Evolutionary conservation across 2,113 vertebrate species (phyloP), one percentile per base, ranked within the genome.

Genomic region (Prinia subflava): DNA sequence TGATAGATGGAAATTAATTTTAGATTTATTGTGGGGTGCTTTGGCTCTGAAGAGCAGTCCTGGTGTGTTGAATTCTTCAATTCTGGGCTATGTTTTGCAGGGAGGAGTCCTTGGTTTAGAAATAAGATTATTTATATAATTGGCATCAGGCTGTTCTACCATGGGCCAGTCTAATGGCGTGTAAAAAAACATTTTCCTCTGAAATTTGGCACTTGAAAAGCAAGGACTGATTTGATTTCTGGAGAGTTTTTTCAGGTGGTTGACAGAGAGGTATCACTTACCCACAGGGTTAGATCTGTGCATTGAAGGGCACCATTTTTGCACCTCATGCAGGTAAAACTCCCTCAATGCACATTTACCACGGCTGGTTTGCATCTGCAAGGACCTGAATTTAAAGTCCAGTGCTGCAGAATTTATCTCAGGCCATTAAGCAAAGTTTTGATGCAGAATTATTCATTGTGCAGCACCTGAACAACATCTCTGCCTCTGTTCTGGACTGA

Each of bases 161-260:
- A 52, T 35, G 84, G 88, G 41, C 78, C 91, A 55, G 77, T 52
- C 56, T n/a, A 22, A 17, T 1, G 25, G 25, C 11, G 33, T 74
- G 28, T 2, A 53, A 33, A 18, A 55, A 90, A 49, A 49, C 37
- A n/a, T 56, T 37, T 53, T 56, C 10, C 80, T 14, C 65, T 69
- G 10, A 75, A 62, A 83, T 75, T 15, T 35, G 42, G 7, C 22
- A 13, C 25, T 39, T 3, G 18, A 64, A 64, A 97, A 76, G 37
- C 78, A 83, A 83, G 87, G 95, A 91, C 41, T 86, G 37, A 31
- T 73, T 91, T 86, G 83, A 78, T 91, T 94, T 95, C 95, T 80
- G 77, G 87, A 95, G 71, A 37, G 14, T 91, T 93, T 85, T 63
- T 68, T 55, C 76, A 91, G 74, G n/a, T 93, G 88, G 63, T 87